Evolutionary conservation across 1,140 invertebrate genomes (phyloP).

Genomic region (Nixonia krombeini): DNA sequence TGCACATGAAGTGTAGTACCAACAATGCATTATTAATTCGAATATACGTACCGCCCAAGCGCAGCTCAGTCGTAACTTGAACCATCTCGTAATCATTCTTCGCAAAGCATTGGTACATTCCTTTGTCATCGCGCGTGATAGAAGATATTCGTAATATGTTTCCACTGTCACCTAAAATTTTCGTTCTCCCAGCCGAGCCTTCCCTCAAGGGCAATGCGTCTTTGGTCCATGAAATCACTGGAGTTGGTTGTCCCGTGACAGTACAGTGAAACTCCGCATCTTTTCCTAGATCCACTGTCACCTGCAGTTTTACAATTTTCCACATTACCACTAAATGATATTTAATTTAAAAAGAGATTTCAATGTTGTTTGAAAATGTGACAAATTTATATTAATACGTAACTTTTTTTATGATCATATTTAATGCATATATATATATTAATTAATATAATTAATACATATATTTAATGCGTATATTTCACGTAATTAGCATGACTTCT

Average conservation of each 20-base stretch:
- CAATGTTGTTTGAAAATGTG: too few relatives aligned
- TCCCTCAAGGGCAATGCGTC: constrained; percentile 81
- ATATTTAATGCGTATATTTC: too few relatives aligned
- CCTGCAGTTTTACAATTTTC: too few relatives aligned
- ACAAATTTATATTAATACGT: too few relatives aligned
- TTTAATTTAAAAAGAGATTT: too few relatives aligned
- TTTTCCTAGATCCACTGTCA: constrained; percentile 84
- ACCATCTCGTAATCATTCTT: constrained; percentile 88
- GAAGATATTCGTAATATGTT: constrained; percentile 74
- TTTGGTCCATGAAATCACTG: constrained; percentile 86
- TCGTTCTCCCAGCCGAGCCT: constrained; percentile 66
- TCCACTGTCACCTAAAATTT: constrained; percentile 61
- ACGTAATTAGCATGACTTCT: too few relatives aligned
- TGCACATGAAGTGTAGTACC: background rate
- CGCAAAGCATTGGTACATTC: constrained; percentile 93
- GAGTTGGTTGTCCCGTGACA: constrained; percentile 86
- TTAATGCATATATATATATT: too few relatives aligned
- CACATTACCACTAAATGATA: too few relatives aligned
- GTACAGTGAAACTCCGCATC: constrained; percentile 88
- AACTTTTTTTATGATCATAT: too few relatives aligned
- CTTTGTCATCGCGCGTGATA: constrained; percentile 83
- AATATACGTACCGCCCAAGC: constrained; percentile 82
- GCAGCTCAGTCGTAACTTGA: constrained; percentile 85
- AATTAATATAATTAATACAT: too few relatives aligned
- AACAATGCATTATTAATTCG: background rate